phyloP scores from a whole-genome alignment of 2,888 invertebrate genomes.

The Alcis repandata region DNA sequence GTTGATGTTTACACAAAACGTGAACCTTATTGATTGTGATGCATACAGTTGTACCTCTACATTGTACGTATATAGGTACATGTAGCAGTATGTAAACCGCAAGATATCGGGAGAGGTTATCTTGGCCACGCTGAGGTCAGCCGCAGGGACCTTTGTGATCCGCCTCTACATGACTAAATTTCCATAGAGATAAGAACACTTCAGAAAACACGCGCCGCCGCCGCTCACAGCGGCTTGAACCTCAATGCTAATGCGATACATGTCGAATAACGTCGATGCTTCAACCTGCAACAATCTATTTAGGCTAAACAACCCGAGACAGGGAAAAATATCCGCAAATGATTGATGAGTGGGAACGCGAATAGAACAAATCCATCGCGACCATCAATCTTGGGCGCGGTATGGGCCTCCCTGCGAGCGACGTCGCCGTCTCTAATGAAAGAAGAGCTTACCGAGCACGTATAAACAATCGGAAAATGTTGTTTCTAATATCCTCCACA shows the following conservation, averaged over 20 bases:
- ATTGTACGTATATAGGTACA: slow-evolving; percentile 9
- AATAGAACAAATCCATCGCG: slow-evolving; percentile 85
- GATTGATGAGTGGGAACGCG: slow-evolving; percentile 84
- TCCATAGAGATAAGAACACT: slow-evolving; percentile 45
- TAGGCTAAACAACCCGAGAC: slow-evolving; percentile 84
- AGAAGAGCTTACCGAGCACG: slow-evolving; percentile 83
- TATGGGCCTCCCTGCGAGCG: slow-evolving; percentile 71
- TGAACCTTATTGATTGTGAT: slow-evolving; percentile 40
- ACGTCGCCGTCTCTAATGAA: slow-evolving; percentile 82
- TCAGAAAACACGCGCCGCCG: slow-evolving; percentile 37
- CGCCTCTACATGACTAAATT: slow-evolving; percentile 45
- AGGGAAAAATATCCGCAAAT: slow-evolving; percentile 85
- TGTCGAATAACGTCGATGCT: slow-evolving; percentile 61
- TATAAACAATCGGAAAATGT: slow-evolving; percentile 83
- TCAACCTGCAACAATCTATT: slow-evolving; percentile 80
- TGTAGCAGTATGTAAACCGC: slow-evolving; percentile 50
- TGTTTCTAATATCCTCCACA: slow-evolving; percentile 78
- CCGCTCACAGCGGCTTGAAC: slow-evolving; percentile 45
- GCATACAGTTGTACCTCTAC: too few species aligned
- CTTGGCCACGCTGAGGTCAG: slow-evolving; percentile 50
- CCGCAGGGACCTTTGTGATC: slow-evolving; percentile 49
- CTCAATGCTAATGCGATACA: slow-evolving; percentile 75
- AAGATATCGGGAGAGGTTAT: slow-evolving; percentile 53
- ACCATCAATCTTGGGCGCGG: slow-evolving; percentile 81
- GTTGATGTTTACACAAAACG: slow-evolving; percentile 35